These are phyloP conservation scores for Pelodiscus sinensis DNA, from an alignment of 2,113 vertebrate species.

Conservation along the genomic window DNA sequence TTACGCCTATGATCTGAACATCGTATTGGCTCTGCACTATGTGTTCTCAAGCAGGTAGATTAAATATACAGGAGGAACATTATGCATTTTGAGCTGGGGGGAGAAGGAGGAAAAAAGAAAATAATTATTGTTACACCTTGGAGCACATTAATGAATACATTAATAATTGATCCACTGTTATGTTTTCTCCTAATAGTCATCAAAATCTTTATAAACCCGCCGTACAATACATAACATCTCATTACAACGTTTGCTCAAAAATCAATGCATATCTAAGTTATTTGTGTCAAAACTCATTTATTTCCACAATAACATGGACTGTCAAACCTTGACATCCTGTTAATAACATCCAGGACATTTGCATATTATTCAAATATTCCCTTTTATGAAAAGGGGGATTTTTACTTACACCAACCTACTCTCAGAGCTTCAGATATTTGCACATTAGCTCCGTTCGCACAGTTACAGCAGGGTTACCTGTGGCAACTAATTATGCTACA, in stretches of 20 bases:
- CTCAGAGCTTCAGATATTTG: constrained; percentile 67
- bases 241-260: constrained; percentile 83
- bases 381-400: constrained; percentile 79
- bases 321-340: constrained; percentile 86
- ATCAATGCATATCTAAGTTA: constrained; percentile 88
- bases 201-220: constrained; percentile 81
- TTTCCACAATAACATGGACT: constrained; percentile 86
- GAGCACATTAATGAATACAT: constrained; percentile 83
- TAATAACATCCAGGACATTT: constrained; percentile 86
- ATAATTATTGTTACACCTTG: constrained; percentile 80
- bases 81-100: constrained; percentile 47
- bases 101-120: constrained; percentile 49
- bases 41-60: constrained; percentile 68
- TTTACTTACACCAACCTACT: constrained; percentile 67
- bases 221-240: constrained; percentile 78
- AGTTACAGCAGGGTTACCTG: constrained; percentile 84
- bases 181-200: constrained; percentile 81
- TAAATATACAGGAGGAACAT: constrained; percentile 74
- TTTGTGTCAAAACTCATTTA: constrained; percentile 91
- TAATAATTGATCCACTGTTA: constrained; percentile 80
- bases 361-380: constrained; percentile 88
- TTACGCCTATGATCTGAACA: constrained; percentile 13
- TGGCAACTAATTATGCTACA: constrained; percentile 84
- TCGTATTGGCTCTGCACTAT: constrained; percentile 43
- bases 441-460: constrained; percentile 79